Conservation (phyloP, 2,113 vertebrate species). For the Sialia sialis region DNA sequence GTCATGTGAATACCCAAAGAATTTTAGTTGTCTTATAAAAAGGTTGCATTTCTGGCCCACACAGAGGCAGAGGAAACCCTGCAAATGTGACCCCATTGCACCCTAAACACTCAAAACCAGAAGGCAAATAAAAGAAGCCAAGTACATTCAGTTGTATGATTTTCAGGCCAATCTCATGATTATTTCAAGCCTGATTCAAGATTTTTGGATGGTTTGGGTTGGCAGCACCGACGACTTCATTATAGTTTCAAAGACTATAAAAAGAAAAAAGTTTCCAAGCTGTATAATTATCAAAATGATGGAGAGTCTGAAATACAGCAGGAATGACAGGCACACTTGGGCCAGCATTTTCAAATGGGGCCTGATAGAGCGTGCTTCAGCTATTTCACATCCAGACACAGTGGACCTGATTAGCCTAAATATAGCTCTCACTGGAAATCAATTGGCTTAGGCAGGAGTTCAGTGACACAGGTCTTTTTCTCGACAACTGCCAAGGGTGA, state of each 20-base stretch:
- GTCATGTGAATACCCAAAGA: conserved; percentile 44
- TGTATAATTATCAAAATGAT: conserved; percentile 68
- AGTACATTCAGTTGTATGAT: conserved; percentile 47
- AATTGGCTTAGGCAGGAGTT: conserved; percentile 45
- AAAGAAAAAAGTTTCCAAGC: conserved; percentile 67
- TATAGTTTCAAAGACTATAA: conserved; percentile 68
- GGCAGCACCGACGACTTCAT: conserved; percentile 54
- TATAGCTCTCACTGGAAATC: conserved; percentile 52
- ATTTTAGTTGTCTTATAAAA: conserved; percentile 50
- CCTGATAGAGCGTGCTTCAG: conserved; percentile 46
- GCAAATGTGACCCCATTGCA: conserved; percentile 51
- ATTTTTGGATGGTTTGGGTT: conserved; percentile 63
- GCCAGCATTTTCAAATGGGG: conserved; percentile 54
- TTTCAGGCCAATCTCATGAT: conserved; percentile 62
- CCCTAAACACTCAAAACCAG: conserved; percentile 55
- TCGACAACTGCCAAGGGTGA: conserved; percentile 26
- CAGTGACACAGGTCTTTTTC: not conserved
- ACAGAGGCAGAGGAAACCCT: conserved; percentile 46
- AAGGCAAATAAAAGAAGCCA: conserved; percentile 65
- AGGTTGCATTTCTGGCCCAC: conserved; percentile 49
- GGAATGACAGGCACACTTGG: conserved; percentile 45
- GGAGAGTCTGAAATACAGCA: conserved; percentile 62
- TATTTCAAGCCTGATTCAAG: conserved; percentile 61
- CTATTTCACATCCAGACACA: conserved; percentile 55
- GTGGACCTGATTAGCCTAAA: conserved; percentile 61